Conservation (phyloP, 2,797 vertebrate genomes). For the Anomalospiza imberbis region DNA sequence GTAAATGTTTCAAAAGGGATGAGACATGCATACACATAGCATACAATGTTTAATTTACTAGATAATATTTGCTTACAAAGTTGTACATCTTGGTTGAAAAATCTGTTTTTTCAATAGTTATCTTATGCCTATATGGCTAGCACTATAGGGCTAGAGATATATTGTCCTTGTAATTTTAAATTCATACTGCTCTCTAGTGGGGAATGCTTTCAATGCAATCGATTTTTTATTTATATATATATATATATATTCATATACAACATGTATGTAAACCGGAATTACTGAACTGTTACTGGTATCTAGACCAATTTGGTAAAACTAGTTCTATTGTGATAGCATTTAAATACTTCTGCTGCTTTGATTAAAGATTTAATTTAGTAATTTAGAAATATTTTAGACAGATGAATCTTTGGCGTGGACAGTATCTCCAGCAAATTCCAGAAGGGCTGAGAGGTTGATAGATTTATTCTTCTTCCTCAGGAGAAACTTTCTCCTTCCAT, state of each 20-base stretch:
- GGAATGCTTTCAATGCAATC: conserved; percentile 60
- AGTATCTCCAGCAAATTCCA: neutral
- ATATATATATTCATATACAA: neutral
- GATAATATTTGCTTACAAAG: neutral
- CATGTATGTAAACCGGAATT: neutral
- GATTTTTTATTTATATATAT: neutral
- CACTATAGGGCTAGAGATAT: neutral
- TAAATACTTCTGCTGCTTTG: neutral
- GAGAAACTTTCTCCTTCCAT: neutral
- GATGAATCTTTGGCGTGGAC: neutral
- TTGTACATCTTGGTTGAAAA: neutral
- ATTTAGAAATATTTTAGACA: neutral
- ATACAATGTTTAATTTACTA: neutral
- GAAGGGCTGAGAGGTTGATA: neutral
- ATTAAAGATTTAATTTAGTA: neutral
- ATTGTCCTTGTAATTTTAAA: conserved; percentile 66
- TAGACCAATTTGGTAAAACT: neutral
- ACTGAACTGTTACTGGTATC: neutral
- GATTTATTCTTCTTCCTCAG: neutral
- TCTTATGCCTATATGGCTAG: neutral
- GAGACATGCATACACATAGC: neutral
- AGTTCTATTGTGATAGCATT: neutral
- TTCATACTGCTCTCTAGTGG: conserved; percentile 80
- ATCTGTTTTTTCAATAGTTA: neutral
- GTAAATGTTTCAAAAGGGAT: neutral